phyloP scores from a whole-genome alignment of 2,113 vertebrate species.

The Tachysurus vachellii region DNA sequence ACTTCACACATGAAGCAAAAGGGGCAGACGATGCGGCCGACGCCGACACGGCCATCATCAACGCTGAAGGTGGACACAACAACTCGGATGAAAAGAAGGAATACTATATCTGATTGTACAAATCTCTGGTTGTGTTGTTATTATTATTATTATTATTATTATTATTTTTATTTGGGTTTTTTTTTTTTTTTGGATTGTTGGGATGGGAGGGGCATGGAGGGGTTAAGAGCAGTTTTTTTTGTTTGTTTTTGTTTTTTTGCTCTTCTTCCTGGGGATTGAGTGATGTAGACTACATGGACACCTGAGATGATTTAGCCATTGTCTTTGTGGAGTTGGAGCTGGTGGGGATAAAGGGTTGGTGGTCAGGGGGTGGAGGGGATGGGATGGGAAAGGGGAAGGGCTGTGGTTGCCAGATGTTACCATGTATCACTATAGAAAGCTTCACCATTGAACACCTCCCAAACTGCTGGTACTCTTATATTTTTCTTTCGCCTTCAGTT shows the following conservation, averaged over 20 bases:
- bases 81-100: slow-evolving; percentile 98
- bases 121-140: slow-evolving; percentile 77
- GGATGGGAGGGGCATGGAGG: slow-evolving; percentile 35
- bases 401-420: slow-evolving; percentile 63
- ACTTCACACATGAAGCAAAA: slow-evolving; percentile 99
- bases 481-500: slow-evolving; percentile 73
- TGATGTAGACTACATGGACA: slow-evolving; percentile 49
- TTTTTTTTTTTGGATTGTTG: slow-evolving; percentile 31
- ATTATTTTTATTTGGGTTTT: slow-evolving; percentile 34
- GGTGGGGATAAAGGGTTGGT: slow-evolving; percentile 71
- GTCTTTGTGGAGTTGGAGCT: slow-evolving; percentile 66
- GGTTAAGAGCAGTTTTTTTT: slow-evolving; percentile 29
- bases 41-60: slow-evolving; percentile 99
- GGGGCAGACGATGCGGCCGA: slow-evolving; percentile 97
- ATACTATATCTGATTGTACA: slow-evolving; percentile 96
- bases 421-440: slow-evolving; percentile 86
- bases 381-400: slow-evolving; percentile 14
- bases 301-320: slow-evolving; percentile 46
- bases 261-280: slow-evolving; percentile 47
- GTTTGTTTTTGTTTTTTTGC: not conserved
- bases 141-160: slow-evolving; percentile 31
- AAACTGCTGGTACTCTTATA: slow-evolving; percentile 74
- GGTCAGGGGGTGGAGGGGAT: slow-evolving; percentile 15
- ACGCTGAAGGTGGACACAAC: slow-evolving; percentile 97
- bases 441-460: slow-evolving; percentile 87